Percentiles rank a stretch among this genome's conserved stretches.
Conservation (phyloP, 2,888 invertebrate genomes). For the Drosophila dives region DNA sequence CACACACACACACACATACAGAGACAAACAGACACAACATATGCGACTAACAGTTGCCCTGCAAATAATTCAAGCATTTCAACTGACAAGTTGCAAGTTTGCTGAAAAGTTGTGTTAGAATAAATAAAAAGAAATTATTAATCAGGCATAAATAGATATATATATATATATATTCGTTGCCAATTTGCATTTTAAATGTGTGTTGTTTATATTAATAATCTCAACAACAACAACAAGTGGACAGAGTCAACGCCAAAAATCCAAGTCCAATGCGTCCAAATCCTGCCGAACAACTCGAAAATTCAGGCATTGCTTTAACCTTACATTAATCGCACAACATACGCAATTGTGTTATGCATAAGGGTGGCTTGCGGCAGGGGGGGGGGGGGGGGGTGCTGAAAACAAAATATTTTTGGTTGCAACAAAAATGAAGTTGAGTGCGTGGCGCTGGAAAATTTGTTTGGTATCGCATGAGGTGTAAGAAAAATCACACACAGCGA, state of each 20-base stretch:
- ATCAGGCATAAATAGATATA: neutral
- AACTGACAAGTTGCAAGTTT: neutral
- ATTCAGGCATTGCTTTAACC: constrained; percentile 57
- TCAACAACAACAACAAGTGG: constrained; percentile 48
- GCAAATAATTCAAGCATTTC: neutral
- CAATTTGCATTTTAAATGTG: neutral
- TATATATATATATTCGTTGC: neutral
- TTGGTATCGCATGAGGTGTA: constrained; percentile 67
- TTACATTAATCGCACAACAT: constrained; percentile 71
- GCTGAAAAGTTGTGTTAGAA: neutral
- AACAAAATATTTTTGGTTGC: constrained; percentile 68
- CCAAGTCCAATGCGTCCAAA: neutral
- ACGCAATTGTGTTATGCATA: constrained; percentile 29
- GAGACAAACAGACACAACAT: neutral
- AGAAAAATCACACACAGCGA: constrained; percentile 41
- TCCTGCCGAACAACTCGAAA: constrained; percentile 12
- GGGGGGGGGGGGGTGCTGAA: constrained; percentile 18
- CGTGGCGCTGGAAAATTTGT: constrained; percentile 72
- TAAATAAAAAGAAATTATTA: neutral
- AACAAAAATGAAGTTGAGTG: constrained; percentile 80
- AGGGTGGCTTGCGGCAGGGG: neutral
- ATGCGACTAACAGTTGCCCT: constrained; percentile 15
- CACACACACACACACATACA: neutral
- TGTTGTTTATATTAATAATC: constrained; percentile 38
- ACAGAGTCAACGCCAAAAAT: neutral